phyloP scores from a whole-genome alignment of 2,888 invertebrate species.

The Germaria angustata region DNA sequence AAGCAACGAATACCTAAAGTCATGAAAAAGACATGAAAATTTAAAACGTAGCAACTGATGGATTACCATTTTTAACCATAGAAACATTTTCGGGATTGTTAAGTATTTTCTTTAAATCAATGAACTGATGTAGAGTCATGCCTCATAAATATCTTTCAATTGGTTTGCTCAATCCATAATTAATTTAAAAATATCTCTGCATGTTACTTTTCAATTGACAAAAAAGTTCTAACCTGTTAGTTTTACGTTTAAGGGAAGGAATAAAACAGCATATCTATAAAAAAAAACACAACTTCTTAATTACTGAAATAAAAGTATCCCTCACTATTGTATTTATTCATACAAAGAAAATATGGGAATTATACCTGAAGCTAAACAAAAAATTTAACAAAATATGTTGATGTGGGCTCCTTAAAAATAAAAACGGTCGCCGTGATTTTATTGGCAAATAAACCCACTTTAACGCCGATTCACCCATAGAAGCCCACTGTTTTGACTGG shows the following conservation, averaged over 20 bases:
- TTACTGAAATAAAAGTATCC: too few species aligned
- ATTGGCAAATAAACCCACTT: too few species aligned
- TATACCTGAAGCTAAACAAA: too few species aligned
- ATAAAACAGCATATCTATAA: neutral
- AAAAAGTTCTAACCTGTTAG: neutral
- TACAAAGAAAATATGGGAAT: too few species aligned
- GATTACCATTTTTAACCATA: neutral
- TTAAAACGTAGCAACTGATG: neutral
- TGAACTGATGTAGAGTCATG: constrained; percentile 15
- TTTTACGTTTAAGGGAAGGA: neutral
- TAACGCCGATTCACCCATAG: too few species aligned
- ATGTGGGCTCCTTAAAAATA: too few species aligned
- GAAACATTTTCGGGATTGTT: neutral
- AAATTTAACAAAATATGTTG: too few species aligned
- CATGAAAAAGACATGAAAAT: neutral
- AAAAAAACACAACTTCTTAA: too few species aligned
- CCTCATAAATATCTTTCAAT: neutral
- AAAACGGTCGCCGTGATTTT: too few species aligned
- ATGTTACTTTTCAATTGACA: neutral
- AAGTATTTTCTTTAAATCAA: neutral
- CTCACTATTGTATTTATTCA: too few species aligned
- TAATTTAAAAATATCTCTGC: neutral
- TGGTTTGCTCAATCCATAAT: neutral
- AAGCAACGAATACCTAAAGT: constrained; percentile 18
- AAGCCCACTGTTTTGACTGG: too few species aligned